A percentile compares a stretch with the other conserved stretches of the same genome.
Conservation (phyloP, 2,797 vertebrate species). For the Karalla daura region DNA sequence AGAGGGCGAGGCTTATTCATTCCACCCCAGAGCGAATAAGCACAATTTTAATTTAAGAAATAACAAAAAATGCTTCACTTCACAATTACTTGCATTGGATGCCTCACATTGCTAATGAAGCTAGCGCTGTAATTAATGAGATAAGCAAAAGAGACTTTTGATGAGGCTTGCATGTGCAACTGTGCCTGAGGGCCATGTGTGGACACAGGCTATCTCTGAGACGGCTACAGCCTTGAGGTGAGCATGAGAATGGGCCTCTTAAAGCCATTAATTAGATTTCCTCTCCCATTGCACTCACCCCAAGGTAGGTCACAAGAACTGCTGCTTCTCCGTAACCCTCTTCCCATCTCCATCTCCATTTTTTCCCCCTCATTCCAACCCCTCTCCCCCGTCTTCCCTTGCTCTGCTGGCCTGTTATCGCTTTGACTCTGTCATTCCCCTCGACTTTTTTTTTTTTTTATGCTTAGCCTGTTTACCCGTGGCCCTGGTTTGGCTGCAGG, state of each 20-base stretch:
- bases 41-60: conserved; percentile 73
- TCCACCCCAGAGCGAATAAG: conserved; percentile 73
- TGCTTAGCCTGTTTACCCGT: conserved; percentile 47
- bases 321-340: conserved; percentile 52
- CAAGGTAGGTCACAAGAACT: conserved; percentile 55
- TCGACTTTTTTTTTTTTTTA: too few relatives aligned
- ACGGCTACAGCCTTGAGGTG: conserved; percentile 61
- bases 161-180: conserved; percentile 67
- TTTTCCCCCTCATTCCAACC: conserved; percentile 23
- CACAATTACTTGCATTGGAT: conserved; percentile 82
- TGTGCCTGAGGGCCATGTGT: conserved; percentile 47
- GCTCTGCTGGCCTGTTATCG: conserved; percentile 28
- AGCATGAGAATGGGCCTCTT: conserved; percentile 62
- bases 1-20: conserved; percentile 69
- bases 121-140: conserved; percentile 88
- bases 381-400: neutral
- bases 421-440: conserved; percentile 11
- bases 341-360: conserved; percentile 24
- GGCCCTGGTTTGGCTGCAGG: conserved; percentile 59
- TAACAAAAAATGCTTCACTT: conserved; percentile 84
- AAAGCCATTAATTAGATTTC: conserved; percentile 68
- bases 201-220: conserved; percentile 54
- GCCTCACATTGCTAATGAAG: conserved; percentile 87
- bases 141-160: conserved; percentile 85
- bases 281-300: conserved; percentile 51